A percentile compares a stretch with the other conserved stretches of the same genome.
Conservation (phyloP, 2,797 vertebrate genomes). For the Lacerta agilis region DNA sequence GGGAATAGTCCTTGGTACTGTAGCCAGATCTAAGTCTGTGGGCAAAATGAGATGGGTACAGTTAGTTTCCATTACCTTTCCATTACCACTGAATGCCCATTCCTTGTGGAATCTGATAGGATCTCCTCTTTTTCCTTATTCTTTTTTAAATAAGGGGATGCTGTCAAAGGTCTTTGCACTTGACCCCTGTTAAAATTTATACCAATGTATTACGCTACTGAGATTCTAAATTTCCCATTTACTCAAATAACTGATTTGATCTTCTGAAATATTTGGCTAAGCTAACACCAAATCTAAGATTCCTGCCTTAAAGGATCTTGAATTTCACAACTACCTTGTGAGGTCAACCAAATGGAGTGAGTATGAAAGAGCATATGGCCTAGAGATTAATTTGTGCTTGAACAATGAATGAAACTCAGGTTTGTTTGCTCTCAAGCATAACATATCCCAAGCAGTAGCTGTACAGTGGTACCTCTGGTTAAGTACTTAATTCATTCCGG, state of each 20-base stretch:
- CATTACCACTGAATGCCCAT: background rate
- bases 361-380: background rate
- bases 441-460: no score
- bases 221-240: background rate
- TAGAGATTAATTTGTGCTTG: background rate
- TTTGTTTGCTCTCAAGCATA: background rate
- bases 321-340: background rate
- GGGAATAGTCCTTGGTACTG: slow-evolving; percentile 75
- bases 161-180: background rate
- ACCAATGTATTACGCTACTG: background rate
- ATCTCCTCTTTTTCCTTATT: background rate
- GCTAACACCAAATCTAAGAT: background rate
- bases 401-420: background rate
- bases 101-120: background rate
- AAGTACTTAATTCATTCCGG: no score
- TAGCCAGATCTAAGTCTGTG: slow-evolving; percentile 85
- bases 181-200: background rate
- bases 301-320: background rate
- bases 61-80: background rate
- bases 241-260: background rate
- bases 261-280: background rate
- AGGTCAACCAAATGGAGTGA: background rate
- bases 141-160: background rate
- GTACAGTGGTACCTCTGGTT: no score
- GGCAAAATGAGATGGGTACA: background rate